These are phyloP conservation scores for Perognathus longimembris DNA, from an alignment of 2,113 vertebrate species.

Conservation along the genomic window DNA sequence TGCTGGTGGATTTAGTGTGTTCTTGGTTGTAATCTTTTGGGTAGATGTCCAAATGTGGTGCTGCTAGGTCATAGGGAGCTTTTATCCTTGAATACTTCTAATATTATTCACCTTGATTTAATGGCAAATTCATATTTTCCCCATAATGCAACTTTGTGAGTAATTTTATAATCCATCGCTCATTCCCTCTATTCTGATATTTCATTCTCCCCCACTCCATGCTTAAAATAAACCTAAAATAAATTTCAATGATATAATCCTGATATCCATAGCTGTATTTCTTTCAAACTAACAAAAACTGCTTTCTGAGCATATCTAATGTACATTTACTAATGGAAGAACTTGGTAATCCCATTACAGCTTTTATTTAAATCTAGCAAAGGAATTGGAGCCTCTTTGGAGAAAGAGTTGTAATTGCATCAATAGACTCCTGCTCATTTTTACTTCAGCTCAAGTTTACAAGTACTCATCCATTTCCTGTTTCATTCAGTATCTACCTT, in stretches of 20 bases:
- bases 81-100: too few relatives aligned
- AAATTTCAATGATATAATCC: too few relatives aligned
- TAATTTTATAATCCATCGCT: background rate
- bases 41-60: too few relatives aligned
- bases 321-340: constrained; percentile 17
- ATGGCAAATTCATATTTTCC: too few relatives aligned
- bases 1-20: too few relatives aligned
- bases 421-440: constrained; percentile 38
- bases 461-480: background rate
- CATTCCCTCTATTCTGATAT: background rate
- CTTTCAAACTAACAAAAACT: background rate
- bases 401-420: constrained; percentile 17
- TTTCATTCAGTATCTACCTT: background rate
- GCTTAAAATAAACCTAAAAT: background rate
- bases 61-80: too few relatives aligned
- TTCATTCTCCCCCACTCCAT: background rate
- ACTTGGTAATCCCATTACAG: background rate
- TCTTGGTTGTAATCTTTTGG: too few relatives aligned
- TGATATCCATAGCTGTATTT: too few relatives aligned
- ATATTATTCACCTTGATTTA: too few relatives aligned
- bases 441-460: constrained; percentile 26
- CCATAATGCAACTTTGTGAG: too few relatives aligned
- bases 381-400: constrained; percentile 6
- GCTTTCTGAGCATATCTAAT: background rate
- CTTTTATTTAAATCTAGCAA: constrained; percentile 58